These are phyloP conservation scores for Meloidogyne exigua DNA, from an alignment of 1,140 invertebrate species.

Conservation along the genomic window DNA sequence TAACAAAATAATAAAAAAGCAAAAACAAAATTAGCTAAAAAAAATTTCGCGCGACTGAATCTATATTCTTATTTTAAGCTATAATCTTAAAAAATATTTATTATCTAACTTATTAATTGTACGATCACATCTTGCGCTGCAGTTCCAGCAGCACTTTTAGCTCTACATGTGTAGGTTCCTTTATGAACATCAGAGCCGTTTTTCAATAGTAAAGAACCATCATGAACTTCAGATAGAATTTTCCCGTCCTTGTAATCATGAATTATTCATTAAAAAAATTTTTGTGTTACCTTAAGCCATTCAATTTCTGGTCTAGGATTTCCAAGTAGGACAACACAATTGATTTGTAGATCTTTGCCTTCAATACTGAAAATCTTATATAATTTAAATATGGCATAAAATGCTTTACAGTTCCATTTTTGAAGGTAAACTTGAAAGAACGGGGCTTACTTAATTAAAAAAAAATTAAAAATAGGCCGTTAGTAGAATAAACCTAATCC, in stretches of 20 bases:
- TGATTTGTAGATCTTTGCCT: slow-evolving; percentile 54
- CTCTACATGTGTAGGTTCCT: slow-evolving; percentile 66
- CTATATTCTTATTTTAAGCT: background rate
- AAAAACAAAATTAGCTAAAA: background rate
- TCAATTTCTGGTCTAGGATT: slow-evolving; percentile 65
- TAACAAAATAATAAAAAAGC: background rate
- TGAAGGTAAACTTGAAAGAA: slow-evolving; percentile 54
- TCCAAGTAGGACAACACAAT: slow-evolving; percentile 65
- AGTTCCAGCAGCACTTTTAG: slow-evolving; percentile 66
- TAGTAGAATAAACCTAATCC: slow-evolving; percentile 64
- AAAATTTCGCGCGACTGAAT: background rate
- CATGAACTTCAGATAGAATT: slow-evolving; percentile 30
- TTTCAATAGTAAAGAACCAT: slow-evolving; percentile 52
- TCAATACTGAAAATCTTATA: slow-evolving; percentile 39
- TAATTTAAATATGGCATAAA: background rate
- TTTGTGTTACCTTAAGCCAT: slow-evolving; percentile 62
- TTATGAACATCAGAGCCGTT: slow-evolving; percentile 56
- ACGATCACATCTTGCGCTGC: slow-evolving; percentile 64
- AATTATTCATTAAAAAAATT: background rate
- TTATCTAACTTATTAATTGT: slow-evolving; percentile 64
- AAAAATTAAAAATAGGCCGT: background rate
- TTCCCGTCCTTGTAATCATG: background rate
- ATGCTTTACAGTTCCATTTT: slow-evolving; percentile 48
- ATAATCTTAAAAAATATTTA: background rate
- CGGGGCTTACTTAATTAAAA: slow-evolving; percentile 44